These are phyloP conservation scores for Himalopsyche kuldschensis DNA, from an alignment of 2,888 invertebrate species.

Conservation along the genomic window DNA sequence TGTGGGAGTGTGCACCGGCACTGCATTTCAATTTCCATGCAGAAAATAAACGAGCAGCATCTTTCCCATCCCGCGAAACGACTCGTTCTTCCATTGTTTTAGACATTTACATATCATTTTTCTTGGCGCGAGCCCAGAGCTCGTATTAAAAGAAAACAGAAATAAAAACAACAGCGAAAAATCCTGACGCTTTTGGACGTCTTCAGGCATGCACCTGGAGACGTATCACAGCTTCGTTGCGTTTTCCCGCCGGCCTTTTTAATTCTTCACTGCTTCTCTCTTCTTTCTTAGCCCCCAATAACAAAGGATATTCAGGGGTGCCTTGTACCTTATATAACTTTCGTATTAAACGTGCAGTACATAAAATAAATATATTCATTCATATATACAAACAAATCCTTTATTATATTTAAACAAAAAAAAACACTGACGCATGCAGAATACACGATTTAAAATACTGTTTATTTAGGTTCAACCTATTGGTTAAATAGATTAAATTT, in stretches of 20 bases:
- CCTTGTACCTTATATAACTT: no score
- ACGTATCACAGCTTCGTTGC: neutral
- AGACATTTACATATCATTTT: constrained; percentile 1
- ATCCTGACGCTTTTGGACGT: neutral
- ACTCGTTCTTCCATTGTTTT: neutral
- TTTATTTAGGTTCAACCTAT: no score
- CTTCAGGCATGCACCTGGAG: neutral
- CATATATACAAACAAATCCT: no score
- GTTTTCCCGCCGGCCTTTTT: neutral
- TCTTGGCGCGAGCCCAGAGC: neutral
- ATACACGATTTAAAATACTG: no score
- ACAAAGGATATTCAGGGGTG: neutral
- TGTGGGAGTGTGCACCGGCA: neutral
- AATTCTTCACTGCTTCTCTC: neutral
- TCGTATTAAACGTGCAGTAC: no score
- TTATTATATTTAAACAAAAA: no score
- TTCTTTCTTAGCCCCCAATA: neutral
- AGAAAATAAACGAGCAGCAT: neutral
- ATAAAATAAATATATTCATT: no score
- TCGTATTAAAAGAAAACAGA: neutral
- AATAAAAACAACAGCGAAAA: neutral
- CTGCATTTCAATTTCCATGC: neutral
- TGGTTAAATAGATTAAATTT: no score
- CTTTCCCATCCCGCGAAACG: neutral
- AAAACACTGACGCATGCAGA: no score